Evolutionary conservation across 2,888 invertebrate genomes (phyloP).

Genomic region (Ichneumoninae sp.): DNA sequence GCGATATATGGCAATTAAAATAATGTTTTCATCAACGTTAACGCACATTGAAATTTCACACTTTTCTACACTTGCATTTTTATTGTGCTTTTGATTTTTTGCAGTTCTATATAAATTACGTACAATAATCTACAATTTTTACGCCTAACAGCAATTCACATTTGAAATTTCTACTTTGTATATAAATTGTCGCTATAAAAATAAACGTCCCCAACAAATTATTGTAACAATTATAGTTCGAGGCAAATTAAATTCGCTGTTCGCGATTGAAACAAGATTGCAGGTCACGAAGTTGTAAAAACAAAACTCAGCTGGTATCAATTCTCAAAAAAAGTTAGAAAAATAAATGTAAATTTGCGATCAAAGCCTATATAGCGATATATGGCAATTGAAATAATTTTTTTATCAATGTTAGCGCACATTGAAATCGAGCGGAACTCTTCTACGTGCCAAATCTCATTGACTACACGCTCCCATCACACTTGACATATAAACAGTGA

Average conservation of each 20-base stretch:
- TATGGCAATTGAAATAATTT: too few species aligned
- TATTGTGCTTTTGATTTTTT: neutral
- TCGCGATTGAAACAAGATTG: neutral
- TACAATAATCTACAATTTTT: neutral
- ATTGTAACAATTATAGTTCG: neutral
- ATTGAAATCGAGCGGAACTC: too few species aligned
- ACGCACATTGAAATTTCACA: neutral
- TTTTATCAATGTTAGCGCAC: too few species aligned
- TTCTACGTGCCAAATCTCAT: too few species aligned
- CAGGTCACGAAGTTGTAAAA: neutral
- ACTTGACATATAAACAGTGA: neutral
- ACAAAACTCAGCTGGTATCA: neutral
- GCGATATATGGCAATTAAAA: too few species aligned
- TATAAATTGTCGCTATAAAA: neutral
- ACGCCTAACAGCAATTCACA: neutral
- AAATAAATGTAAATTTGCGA: neutral
- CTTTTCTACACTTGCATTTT: conserved; percentile 2
- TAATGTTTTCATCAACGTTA: too few species aligned
- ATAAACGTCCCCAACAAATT: neutral
- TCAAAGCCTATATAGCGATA: too few species aligned
- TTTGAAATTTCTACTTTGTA: neutral
- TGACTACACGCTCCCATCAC: too few species aligned
- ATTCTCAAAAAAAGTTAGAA: neutral
- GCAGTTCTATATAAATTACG: neutral
- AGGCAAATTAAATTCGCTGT: neutral